Evolutionary conservation across 2,888 invertebrate species (phyloP), one percentile per base, ranked within the genome.

Genomic region (Drosophila algonquin): DNA sequence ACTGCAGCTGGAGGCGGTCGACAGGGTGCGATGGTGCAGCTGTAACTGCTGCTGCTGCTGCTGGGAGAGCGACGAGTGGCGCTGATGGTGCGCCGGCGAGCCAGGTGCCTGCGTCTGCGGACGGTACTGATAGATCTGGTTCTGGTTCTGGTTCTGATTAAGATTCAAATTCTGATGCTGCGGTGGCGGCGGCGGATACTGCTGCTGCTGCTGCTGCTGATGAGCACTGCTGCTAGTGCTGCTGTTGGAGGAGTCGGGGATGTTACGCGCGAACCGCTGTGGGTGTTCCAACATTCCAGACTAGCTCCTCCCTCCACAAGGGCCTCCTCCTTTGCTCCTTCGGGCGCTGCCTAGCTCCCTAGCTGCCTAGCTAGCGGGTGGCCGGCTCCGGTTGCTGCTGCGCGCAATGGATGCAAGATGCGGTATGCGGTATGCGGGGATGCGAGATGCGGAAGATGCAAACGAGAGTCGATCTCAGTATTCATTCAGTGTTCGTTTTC

Each of bases 211-310:
- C 51, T 81, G 80, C 57, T 71, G 81, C 45, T 75, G 76, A n/a
- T 73, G 78, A 67, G 77, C 67, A 87, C 83, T 86, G 81, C 82
- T 69, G 64, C 58, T 72, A 51, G 64, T 72, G 73, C 65, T 73
- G 60, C 67, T 73, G 59, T 55, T 59, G 57, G 73, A 91, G 91
- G 91, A 91, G 89, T 95, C 95, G 91, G 94, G 93, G 93, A 95
- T 95, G 94, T 95, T 94, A 93, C 95, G 95, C 93, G 94, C 94
- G 91, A 95, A 95, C 93, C 95, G 94, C 94, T 91, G 92, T 89
- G 92, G 91, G 90, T 92, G 91, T 90, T 92, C 92, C 92, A 92
- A 92, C 92, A 92, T 92, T 92, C 92, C 92, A 90, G 80, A 80
- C 85, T 78, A 73, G 76, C 65, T 67, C 70, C 79, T 77, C 76